Conservation (phyloP, 2,113 vertebrate genomes). For the Bambusicola thoracicus region DNA sequence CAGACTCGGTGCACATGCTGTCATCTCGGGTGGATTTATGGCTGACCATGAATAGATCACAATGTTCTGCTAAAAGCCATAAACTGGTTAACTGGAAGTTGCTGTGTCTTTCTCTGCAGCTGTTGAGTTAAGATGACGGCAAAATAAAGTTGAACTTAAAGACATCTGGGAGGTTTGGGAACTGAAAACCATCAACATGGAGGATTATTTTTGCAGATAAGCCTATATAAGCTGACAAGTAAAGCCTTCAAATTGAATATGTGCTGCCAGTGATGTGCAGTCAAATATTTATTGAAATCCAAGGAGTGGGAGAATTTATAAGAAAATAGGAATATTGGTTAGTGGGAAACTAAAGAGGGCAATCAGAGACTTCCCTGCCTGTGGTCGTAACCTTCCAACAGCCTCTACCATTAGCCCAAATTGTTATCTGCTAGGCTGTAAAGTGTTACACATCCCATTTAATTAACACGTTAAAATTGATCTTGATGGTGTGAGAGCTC, state of each 20-base stretch:
- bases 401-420: not conserved
- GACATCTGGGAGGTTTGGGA: not conserved
- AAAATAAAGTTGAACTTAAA: slow-evolving; percentile 35
- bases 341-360: not conserved
- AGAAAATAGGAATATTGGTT: not conserved
- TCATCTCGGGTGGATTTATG: not conserved
- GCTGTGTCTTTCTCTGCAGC: not conserved
- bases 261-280: not conserved
- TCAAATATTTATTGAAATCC: slow-evolving; percentile 19
- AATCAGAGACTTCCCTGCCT: not conserved
- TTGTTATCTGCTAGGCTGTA: slow-evolving; percentile 8
- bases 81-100: not conserved
- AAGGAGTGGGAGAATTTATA: not conserved
- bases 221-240: not conserved
- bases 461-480: slow-evolving; percentile 51
- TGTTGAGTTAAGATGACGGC: not conserved
- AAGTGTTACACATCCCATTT: slow-evolving; percentile 26
- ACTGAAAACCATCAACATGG: not conserved
- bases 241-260: slow-evolving; percentile 18
- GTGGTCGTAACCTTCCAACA: not conserved
- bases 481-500: slow-evolving; percentile 37
- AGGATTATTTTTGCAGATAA: slow-evolving; percentile 30
- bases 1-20: not conserved
- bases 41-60: not conserved
- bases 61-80: not conserved